Evolutionary conservation across 2,113 vertebrate genomes (phyloP), one percentile per base, ranked within the genome.

Genomic region (Corythornis madagascariensis): DNA sequence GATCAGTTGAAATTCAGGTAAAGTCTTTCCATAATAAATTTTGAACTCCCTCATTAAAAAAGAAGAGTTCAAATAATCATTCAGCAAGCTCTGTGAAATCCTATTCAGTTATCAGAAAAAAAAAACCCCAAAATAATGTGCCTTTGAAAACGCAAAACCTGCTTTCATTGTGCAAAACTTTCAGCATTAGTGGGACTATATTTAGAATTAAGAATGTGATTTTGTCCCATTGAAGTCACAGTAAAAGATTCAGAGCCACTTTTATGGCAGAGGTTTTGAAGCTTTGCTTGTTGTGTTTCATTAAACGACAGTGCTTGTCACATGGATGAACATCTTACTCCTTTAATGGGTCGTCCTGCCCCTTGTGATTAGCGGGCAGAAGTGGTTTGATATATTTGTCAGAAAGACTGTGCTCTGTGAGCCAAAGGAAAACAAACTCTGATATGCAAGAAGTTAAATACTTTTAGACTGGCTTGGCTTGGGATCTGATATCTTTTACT

Each of bases 351-450:
- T 69, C 2, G 7, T 24, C 60, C 80, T 94, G 83, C 72, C 93
- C 93, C 93, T 93, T 83, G 92, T 91, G 93, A 91, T 89, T 93
- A 91, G 89, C 86, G 89, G 72, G 35, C 8, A 21, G 92, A 95
- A 93, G 69, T 2, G 3, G 86, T 93, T 92, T 96, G 88, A 94
- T 94, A 35, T 57, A 67, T 94, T 92, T 91, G 69, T 95, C 83
- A 92, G 48, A 95, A 88, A 77, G 73, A 24, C 40, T 92, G 65
- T 91, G 80, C 76, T 96, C 60, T 88, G 69, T 92, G 76, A 95
- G 76, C 72, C 88, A 93, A 94, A 95, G 88, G 57, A 75, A 67
- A 90, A 78, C 0, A 3, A 47, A 20, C 43, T 94, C 65, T 93
- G 83, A 90, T 92, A 90, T 50, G 48, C 70, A 75, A 90, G 76